Evolutionary conservation across 2,888 invertebrate genomes (phyloP).

Genomic region (Amaurobius ferox): DNA sequence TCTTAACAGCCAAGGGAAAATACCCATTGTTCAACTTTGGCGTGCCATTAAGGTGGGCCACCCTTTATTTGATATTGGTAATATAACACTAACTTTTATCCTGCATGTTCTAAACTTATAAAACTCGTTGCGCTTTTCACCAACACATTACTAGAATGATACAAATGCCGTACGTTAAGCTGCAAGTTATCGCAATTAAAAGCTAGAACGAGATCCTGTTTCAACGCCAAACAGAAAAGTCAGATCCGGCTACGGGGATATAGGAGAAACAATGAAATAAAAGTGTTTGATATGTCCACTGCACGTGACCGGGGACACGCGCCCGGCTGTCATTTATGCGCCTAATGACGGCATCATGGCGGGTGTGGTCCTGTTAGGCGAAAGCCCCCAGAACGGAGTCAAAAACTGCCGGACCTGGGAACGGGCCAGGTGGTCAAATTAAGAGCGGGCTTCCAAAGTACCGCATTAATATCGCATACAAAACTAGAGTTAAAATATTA

Average conservation of each 20-base stretch:
- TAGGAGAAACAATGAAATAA: background rate
- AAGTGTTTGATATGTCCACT: background rate
- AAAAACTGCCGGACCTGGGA: constrained; percentile 38
- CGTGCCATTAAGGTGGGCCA: too few species aligned
- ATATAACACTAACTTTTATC: too few species aligned
- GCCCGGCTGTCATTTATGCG: constrained; percentile 44
- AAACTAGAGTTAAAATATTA: constrained; percentile 55
- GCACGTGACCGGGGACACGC: constrained; percentile 53
- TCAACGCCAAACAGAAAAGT: background rate
- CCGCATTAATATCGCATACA: constrained; percentile 46
- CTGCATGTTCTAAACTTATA: too few species aligned
- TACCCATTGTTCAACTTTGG: too few species aligned
- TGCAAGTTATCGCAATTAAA: background rate
- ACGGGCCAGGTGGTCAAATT: constrained; percentile 49
- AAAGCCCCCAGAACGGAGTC: constrained; percentile 4
- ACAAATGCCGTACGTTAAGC: too few species aligned
- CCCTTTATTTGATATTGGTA: too few species aligned
- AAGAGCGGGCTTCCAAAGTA: constrained; percentile 6
- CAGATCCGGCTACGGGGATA: background rate
- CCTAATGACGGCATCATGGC: constrained; percentile 60
- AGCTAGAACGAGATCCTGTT: background rate
- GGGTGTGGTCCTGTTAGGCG: constrained; percentile 67
- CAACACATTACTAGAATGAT: too few species aligned
- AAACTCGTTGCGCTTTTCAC: too few species aligned
- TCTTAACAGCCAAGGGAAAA: too few species aligned